phyloP scores from a whole-genome alignment of 2,113 vertebrate genomes.

The Tympanuchus pallidicinctus region DNA sequence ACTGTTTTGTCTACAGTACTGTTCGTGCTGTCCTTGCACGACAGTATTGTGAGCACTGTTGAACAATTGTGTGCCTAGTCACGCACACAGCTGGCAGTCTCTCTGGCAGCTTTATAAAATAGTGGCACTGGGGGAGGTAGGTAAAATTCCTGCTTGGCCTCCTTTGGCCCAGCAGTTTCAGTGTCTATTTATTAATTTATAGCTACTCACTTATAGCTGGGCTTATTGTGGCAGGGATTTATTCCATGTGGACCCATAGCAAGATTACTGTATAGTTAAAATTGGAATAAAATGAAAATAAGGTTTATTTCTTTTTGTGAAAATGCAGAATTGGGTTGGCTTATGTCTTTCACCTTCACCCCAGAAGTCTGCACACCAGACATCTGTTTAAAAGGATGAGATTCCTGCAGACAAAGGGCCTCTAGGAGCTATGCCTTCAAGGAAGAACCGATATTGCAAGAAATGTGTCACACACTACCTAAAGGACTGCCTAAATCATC shows the following conservation, averaged over 20 bases:
- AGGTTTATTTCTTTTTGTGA: background rate
- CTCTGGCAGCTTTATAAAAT: background rate
- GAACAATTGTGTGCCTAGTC: background rate
- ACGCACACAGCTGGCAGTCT: background rate
- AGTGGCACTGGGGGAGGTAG: background rate
- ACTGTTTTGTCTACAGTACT: background rate
- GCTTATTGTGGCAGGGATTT: background rate
- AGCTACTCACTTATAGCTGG: background rate
- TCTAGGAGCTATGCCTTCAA: background rate
- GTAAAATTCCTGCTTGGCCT: background rate
- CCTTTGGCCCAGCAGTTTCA: background rate
- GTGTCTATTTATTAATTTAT: background rate
- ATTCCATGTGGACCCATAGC: background rate
- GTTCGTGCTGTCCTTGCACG: background rate
- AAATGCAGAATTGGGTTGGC: background rate
- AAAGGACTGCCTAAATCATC: background rate
- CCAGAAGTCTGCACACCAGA: background rate
- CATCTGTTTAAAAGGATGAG: background rate
- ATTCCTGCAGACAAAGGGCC: background rate
- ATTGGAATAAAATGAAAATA: background rate
- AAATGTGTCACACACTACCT: background rate
- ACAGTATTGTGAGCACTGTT: rapidly evolving
- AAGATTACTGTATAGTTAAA: background rate
- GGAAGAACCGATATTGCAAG: background rate
- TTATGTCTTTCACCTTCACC: background rate